Evolutionary conservation across 2,888 invertebrate genomes (phyloP).

Genomic region (Neocrepidodera transversa): DNA sequence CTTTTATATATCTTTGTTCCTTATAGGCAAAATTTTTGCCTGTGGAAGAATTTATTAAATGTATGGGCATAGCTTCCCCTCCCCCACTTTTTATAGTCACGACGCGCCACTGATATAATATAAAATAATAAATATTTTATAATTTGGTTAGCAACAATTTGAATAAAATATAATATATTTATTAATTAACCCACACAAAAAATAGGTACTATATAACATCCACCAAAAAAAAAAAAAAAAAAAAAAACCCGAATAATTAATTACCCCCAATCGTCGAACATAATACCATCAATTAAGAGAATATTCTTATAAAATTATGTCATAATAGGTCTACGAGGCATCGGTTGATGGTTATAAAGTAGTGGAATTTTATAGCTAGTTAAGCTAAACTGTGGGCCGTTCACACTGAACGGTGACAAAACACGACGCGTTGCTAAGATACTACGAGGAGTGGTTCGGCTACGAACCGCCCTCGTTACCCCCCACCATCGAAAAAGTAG

Average conservation of each 20-base stretch:
- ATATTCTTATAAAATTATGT: constrained; percentile 37
- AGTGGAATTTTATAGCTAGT: constrained; percentile 49
- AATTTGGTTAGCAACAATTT: no score
- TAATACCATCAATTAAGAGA: constrained; percentile 37
- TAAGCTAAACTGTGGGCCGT: constrained; percentile 55
- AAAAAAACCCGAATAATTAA: constrained; percentile 32
- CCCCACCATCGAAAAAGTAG: constrained; percentile 17
- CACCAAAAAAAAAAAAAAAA: no score
- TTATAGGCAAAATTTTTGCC: no score
- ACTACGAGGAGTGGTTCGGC: constrained; percentile 47
- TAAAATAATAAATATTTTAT: no score
- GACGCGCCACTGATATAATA: no score
- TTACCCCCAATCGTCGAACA: constrained; percentile 29
- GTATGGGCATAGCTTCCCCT: no score
- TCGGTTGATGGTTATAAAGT: constrained; percentile 37
- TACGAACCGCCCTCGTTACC: constrained; percentile 29
- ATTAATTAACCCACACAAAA: no score
- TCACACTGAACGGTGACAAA: constrained; percentile 49
- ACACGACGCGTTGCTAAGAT: constrained; percentile 57
- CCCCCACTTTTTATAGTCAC: no score
- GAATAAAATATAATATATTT: no score
- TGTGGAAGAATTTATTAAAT: no score
- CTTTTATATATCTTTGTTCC: no score
- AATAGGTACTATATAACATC: no score
- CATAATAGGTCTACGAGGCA: constrained; percentile 31